Evolutionary conservation across 2,797 vertebrate genomes (phyloP).

Genomic region (Pampus argenteus): DNA sequence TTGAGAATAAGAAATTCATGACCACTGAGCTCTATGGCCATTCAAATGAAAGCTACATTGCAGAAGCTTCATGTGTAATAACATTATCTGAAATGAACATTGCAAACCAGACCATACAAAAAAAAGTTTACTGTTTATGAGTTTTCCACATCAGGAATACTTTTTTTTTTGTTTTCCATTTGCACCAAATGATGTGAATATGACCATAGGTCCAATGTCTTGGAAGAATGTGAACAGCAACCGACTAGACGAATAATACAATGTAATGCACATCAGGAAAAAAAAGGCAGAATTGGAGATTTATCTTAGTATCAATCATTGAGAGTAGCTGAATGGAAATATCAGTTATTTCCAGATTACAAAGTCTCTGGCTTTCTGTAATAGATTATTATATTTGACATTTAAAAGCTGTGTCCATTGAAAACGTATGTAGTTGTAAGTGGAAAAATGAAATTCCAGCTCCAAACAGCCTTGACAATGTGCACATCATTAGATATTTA

Average conservation of each 20-base stretch:
- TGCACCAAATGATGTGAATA: not conserved
- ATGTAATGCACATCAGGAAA: not conserved
- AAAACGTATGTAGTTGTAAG: constrained; percentile 61
- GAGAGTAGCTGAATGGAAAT: constrained; percentile 10
- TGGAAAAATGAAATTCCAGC: constrained; percentile 59
- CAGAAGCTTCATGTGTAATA: not conserved
- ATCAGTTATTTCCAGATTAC: constrained; percentile 21
- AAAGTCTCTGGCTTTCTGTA: not conserved
- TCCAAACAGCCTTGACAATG: constrained; percentile 53
- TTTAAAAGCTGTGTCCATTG: constrained; percentile 49
- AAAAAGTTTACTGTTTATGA: not conserved
- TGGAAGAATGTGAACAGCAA: not conserved
- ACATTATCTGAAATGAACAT: not conserved
- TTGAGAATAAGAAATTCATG: constrained; percentile 1
- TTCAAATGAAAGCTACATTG: constrained; percentile 14
- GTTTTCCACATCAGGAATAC: not conserved
- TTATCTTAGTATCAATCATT: not conserved
- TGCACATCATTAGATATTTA: constrained; percentile 21
- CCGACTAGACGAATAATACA: not conserved
- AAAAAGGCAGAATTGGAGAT: not conserved
- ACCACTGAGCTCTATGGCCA: not conserved
- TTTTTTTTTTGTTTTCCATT: not conserved
- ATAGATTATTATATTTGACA: constrained; percentile 39
- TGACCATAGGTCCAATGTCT: not conserved
- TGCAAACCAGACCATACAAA: not conserved